These are phyloP conservation scores for Gobius niger DNA, from an alignment of 2,113 vertebrate genomes.

Conservation along the genomic window DNA sequence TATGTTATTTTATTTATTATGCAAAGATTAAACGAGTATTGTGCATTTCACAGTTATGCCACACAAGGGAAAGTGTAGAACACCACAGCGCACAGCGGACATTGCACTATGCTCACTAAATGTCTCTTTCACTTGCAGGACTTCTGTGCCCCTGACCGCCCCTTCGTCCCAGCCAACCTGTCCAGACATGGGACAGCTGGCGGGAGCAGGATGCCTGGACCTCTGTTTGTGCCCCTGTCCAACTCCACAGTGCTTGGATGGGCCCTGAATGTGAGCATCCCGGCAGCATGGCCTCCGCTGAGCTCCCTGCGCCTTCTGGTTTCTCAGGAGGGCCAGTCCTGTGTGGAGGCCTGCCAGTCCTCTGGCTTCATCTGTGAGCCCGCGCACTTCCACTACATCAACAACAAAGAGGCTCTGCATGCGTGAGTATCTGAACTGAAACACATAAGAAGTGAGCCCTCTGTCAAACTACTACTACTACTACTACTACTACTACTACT, in stretches of 20 bases:
- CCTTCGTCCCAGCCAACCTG: constrained; percentile 66
- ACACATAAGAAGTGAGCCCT: background rate
- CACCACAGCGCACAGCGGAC: too few species aligned
- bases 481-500: too few species aligned
- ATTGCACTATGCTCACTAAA: background rate
- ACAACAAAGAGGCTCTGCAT: constrained; percentile 86
- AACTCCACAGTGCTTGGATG: constrained; percentile 85
- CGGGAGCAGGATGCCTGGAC: constrained; percentile 50
- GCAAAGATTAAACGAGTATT: too few species aligned
- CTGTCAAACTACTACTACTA: too few species aligned
- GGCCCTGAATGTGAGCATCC: constrained; percentile 70
- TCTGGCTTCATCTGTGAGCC: constrained; percentile 87
- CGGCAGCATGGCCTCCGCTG: constrained; percentile 83
- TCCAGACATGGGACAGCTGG: constrained; percentile 67
- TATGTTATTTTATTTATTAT: too few species aligned
- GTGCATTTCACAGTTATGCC: too few species aligned
- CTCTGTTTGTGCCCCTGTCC: constrained; percentile 76
- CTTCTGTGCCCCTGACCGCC: constrained; percentile 78
- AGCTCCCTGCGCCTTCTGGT: constrained; percentile 83
- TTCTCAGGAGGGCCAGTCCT: constrained; percentile 82
- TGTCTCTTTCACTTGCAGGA: constrained; percentile 74
- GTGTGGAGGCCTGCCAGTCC: constrained; percentile 83
- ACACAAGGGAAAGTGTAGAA: too few species aligned
- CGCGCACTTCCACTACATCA: constrained; percentile 91
- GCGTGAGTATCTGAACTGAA: constrained; percentile 73